phyloP scores from a whole-genome alignment of 2,113 vertebrate species.

The Tringa solitaria region DNA sequence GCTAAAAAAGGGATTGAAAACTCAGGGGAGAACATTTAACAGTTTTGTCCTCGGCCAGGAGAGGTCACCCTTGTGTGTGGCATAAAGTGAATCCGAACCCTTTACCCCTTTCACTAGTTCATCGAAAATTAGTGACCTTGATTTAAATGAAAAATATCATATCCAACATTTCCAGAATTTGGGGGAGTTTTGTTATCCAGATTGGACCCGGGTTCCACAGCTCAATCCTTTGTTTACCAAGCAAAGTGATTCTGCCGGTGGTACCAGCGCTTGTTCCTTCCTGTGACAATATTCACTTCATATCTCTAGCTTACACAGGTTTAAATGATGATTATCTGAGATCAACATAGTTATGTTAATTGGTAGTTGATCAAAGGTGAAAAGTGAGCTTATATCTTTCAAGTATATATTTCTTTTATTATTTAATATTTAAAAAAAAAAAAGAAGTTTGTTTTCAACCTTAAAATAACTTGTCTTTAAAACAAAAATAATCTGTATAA shows the following conservation, averaged over 20 bases:
- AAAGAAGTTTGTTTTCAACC: background rate
- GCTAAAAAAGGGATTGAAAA: background rate
- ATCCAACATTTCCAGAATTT: background rate
- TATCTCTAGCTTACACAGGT: background rate
- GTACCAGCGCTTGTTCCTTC: background rate
- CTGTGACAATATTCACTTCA: background rate
- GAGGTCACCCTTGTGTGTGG: slow-evolving; percentile 38
- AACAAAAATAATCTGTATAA: background rate
- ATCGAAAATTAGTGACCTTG: background rate
- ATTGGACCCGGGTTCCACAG: background rate
- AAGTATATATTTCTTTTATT: background rate
- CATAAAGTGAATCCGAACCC: background rate
- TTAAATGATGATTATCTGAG: background rate
- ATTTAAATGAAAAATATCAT: background rate
- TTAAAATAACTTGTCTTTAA: background rate
- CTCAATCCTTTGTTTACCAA: background rate
- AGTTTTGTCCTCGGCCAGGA: slow-evolving; percentile 35
- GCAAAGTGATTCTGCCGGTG: background rate
- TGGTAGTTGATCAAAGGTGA: background rate
- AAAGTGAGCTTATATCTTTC: background rate
- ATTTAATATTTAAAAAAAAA: background rate
- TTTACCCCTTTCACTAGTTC: background rate
- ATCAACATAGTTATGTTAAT: background rate
- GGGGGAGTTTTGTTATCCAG: background rate
- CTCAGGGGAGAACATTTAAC: background rate